phyloP scores from a whole-genome alignment of 1,140 invertebrate genomes.

The Saccostrea echinata region DNA sequence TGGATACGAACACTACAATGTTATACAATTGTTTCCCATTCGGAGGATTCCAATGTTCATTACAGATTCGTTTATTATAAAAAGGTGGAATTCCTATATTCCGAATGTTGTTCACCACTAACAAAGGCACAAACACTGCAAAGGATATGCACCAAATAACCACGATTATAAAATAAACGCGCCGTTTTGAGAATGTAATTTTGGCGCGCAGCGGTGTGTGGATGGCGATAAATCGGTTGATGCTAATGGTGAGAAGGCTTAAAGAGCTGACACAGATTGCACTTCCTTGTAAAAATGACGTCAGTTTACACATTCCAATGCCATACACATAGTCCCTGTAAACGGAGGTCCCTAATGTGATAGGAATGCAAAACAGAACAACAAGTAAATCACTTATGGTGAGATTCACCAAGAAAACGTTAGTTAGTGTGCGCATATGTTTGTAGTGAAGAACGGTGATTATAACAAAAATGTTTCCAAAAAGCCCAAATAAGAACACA shows the following conservation, averaged over 20 bases:
- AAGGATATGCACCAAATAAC: constrained; percentile 65
- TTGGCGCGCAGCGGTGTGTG: constrained; percentile 67
- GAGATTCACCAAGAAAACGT: constrained; percentile 91
- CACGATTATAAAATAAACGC: constrained; percentile 62
- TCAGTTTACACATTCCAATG: constrained; percentile 83
- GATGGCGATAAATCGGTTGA: constrained; percentile 75
- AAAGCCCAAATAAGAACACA: constrained; percentile 90
- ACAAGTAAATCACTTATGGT: constrained; percentile 90
- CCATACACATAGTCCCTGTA: constrained; percentile 93
- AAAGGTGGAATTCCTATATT: constrained; percentile 55
- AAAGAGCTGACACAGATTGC: constrained; percentile 75
- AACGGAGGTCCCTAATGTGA: constrained; percentile 90
- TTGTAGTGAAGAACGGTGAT: constrained; percentile 73
- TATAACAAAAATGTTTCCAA: constrained; percentile 93
- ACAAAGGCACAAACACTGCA: constrained; percentile 58
- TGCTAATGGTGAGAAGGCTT: constrained; percentile 74
- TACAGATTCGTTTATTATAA: constrained; percentile 59
- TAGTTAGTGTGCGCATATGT: constrained; percentile 87
- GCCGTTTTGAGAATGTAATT: constrained; percentile 65
- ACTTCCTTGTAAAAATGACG: constrained; percentile 72
- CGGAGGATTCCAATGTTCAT: constrained; percentile 59
- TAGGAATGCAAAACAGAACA: constrained; percentile 89
- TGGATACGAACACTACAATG: constrained; percentile 85
- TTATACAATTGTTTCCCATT: constrained; percentile 81
- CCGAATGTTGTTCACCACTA: constrained; percentile 64